Conservation (phyloP, 1,140 invertebrate genomes). For the Branchinecta lindahli region DNA sequence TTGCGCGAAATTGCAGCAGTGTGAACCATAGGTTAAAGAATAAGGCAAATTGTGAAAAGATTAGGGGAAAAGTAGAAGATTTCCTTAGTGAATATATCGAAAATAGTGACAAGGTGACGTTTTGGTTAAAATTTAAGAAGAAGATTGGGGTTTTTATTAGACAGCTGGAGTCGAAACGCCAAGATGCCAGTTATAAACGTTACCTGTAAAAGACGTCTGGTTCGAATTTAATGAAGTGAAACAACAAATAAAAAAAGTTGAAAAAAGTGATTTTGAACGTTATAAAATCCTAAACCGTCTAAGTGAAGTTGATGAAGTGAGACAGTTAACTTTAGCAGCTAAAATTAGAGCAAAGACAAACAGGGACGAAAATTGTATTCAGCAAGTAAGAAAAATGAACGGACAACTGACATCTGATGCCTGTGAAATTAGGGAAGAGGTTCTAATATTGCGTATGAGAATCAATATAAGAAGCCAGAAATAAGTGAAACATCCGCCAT, state of each 20-base stretch:
- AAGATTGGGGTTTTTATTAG: not conserved
- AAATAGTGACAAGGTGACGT: not conserved
- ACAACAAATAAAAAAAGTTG: not conserved
- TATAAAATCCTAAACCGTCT: not conserved
- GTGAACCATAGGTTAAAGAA: no score
- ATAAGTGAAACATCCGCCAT: not conserved
- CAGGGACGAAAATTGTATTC: not conserved
- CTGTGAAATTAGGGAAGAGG: not conserved
- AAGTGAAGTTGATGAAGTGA: not conserved
- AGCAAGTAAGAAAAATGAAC: not conserved
- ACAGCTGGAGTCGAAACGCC: not conserved
- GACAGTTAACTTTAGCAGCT: not conserved
- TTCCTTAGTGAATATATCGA: not conserved
- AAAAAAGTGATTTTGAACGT: not conserved
- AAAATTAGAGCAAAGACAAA: not conserved
- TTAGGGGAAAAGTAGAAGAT: not conserved
- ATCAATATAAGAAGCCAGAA: not conserved
- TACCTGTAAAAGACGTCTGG: conserved; percentile 8
- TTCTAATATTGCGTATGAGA: not conserved
- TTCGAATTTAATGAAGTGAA: no score
- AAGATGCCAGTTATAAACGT: not conserved
- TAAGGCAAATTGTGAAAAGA: not conserved
- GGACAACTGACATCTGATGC: not conserved
- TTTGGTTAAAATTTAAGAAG: not conserved
- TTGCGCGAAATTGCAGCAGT: no score